Base-by-base conservation (phyloP, 2,888 invertebrate species). In the Drosophila colorata region DNA sequence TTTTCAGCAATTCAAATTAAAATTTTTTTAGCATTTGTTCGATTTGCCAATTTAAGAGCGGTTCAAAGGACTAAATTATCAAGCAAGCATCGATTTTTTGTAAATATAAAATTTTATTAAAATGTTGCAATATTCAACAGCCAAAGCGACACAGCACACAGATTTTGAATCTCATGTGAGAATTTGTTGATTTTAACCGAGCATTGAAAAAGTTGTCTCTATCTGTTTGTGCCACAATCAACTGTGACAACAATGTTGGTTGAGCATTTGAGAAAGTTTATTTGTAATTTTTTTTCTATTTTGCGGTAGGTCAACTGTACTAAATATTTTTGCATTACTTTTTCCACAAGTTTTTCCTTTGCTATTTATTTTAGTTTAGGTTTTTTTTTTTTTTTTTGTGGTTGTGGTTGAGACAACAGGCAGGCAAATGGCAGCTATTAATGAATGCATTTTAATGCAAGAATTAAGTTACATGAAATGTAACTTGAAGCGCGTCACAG, bases 391-490 rank as follows among this genome's bases (percentile, higher is more conserved):
- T 16, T 41, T 55, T 61, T 70, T 46, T 79, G 79, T 66, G 76
- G 85, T 69, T 78, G 69, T 51, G 79, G 69, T 51, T 52, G 52
- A 33, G 41, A 31, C 16, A 58, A 25, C 20, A 41, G 43, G 13
- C 37, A 46, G 37, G 43, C 58, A 64, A 59, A 65, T 66, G 57
- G 60, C 47, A 75, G 72, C 77, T 72, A 74, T 87, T 89, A 88
- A 90, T 87, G 83, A 82, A 88, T 87, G 79, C 80, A 89, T 78
- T 90, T 90, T 89, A 87, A 90, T 90, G 88, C 90, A 79, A 88
- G 88, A 90, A 88, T 88, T 88, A 88, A 89, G 88, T 89, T 90
- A 90, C 88, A 80, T 74, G 69, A 83, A 90, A 81, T 71, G 83
- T 82, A 83, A 87, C 74, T 61, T 64, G 71, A 83, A 51, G 56